Evolutionary conservation across 2,888 invertebrate species (phyloP).

Genomic region (Lamellibrachia columna): DNA sequence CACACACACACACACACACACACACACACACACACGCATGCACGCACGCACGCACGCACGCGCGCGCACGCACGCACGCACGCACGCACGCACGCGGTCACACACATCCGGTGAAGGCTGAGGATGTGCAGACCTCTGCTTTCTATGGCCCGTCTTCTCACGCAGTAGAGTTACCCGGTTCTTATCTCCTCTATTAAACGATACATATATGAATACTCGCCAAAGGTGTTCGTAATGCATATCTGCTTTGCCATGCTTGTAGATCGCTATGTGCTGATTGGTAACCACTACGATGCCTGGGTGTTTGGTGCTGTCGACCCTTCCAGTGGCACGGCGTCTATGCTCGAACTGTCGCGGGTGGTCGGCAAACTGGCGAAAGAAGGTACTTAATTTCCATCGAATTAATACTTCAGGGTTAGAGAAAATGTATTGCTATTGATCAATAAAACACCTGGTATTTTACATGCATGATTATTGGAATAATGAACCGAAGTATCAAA

Average conservation of each 20-base stretch:
- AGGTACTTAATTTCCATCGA: constrained; percentile 37
- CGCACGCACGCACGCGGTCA: too few relatives aligned
- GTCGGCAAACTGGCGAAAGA: constrained; percentile 58
- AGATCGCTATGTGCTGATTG: constrained; percentile 69
- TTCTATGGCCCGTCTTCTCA: too few relatives aligned
- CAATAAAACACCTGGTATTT: neutral
- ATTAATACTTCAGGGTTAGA: neutral
- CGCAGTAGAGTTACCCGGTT: too few relatives aligned
- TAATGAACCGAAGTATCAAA: neutral
- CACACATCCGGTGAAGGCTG: too few relatives aligned
- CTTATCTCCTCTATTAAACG: too few relatives aligned
- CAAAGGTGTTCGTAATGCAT: neutral
- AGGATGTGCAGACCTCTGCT: too few relatives aligned
- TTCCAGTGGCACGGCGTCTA: constrained; percentile 67
- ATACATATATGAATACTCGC: too few relatives aligned
- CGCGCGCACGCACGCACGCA: too few relatives aligned
- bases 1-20: too few relatives aligned
- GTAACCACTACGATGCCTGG: constrained; percentile 71
- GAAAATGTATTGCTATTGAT: neutral
- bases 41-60: too few relatives aligned
- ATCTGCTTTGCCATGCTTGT: constrained; percentile 21
- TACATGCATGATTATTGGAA: neutral
- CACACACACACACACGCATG: too few relatives aligned
- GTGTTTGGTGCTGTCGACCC: constrained; percentile 68
- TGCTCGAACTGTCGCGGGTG: constrained; percentile 67